Conservation (phyloP, 2,888 invertebrate genomes). For the Metellina segmentata region DNA sequence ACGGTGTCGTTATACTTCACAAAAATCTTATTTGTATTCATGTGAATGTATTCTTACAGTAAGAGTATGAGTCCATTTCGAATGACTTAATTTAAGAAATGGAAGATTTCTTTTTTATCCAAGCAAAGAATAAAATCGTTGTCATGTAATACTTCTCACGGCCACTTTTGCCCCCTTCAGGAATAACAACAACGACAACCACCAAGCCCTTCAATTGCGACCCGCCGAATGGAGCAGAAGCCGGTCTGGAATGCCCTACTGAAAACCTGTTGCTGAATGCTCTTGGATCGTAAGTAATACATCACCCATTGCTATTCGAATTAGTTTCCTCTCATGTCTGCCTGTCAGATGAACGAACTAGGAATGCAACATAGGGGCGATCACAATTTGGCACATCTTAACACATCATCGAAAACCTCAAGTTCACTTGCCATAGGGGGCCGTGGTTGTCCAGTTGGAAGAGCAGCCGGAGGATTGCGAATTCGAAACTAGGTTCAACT, state of each 20-base stretch:
- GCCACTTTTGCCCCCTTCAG: neutral
- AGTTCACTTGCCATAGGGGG: no score
- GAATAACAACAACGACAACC: neutral
- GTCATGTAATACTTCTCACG: neutral
- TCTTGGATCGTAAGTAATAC: constrained; percentile 47
- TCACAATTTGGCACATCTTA: no score
- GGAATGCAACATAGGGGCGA: no score
- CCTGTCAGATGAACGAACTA: no score
- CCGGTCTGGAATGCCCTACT: constrained; percentile 7
- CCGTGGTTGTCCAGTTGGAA: no score
- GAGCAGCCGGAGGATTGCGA: no score
- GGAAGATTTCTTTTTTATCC: neutral
- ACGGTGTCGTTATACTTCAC: no score
- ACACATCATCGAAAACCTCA: no score
- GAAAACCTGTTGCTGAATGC: neutral
- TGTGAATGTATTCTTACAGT: neutral
- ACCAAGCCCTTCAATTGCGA: constrained; percentile 19
- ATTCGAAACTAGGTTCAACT: no score
- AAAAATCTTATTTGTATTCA: neutral
- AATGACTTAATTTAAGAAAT: neutral
- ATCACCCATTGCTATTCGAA: no score
- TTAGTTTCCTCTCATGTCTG: no score
- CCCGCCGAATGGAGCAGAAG: constrained; percentile 26
- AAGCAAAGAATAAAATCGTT: neutral
- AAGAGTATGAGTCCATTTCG: neutral